Conservation (phyloP, 2,888 invertebrate species). For the Archips crataeganus region DNA sequence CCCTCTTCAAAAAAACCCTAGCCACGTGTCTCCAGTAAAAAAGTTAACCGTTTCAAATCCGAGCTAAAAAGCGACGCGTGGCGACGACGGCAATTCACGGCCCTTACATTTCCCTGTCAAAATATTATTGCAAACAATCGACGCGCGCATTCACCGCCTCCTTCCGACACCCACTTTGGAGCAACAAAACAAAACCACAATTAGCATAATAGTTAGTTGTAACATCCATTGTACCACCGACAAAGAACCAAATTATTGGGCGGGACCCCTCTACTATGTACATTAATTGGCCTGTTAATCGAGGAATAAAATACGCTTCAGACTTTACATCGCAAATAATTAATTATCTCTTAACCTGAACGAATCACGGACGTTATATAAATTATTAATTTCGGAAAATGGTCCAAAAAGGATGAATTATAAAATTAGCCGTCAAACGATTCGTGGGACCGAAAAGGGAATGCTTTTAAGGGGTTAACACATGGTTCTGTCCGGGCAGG, state of each 20-base stretch:
- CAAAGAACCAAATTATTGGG: conserved; percentile 48
- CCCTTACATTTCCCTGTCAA: conserved; percentile 81
- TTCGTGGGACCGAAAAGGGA: conserved; percentile 73
- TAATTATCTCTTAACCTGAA: conserved; percentile 68
- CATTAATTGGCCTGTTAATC: conserved; percentile 33
- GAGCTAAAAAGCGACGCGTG: conserved; percentile 72
- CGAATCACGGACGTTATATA: conserved; percentile 70
- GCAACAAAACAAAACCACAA: conserved; percentile 85
- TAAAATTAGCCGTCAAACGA: conserved; percentile 79
- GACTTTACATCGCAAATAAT: conserved; percentile 57
- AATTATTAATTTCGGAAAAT: conserved; percentile 81
- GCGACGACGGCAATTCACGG: conserved; percentile 76
- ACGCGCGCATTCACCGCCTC: conserved; percentile 58
- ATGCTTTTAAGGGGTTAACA: conserved; percentile 68
- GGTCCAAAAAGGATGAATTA: conserved; percentile 82
- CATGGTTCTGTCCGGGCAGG: conserved; percentile 57
- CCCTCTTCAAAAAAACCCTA: conserved; percentile 32
- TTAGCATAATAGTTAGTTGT: conserved; percentile 81
- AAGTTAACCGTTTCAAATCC: conserved; percentile 76
- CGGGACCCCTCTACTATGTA: conserved; percentile 39
- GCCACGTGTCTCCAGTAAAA: conserved; percentile 80
- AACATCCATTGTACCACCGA: conserved; percentile 51
- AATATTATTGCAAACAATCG: conserved; percentile 85
- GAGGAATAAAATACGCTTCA: conserved; percentile 22
- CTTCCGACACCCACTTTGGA: conserved; percentile 65